Percentiles rank a stretch among this genome's conserved stretches.
Conservation (phyloP, 2,888 invertebrate species). For the Rhagium mordax region DNA sequence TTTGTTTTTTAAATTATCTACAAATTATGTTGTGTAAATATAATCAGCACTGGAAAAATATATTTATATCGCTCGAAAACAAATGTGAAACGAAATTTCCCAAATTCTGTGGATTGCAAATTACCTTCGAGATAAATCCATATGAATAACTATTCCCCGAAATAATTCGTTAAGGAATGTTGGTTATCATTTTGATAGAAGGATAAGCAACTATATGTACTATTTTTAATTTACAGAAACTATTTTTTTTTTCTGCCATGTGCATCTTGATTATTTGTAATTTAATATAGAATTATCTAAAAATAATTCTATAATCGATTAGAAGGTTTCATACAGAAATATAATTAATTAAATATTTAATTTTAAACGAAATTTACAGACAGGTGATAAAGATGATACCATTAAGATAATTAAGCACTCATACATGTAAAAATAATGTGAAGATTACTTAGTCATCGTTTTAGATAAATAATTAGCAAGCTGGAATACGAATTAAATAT, state of each 20-base stretch:
- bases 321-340: background rate
- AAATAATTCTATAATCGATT: background rate
- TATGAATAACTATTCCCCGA: background rate
- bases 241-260: background rate
- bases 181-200: constrained; percentile 14
- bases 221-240: no score
- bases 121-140: no score
- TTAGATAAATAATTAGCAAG: background rate
- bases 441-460: background rate
- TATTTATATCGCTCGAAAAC: constrained; percentile 14
- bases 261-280: no score
- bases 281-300: no score
- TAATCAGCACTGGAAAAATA: constrained; percentile 8
- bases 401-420: background rate
- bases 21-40: constrained; percentile 5
- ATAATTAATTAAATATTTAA: background rate
- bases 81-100: constrained; percentile 12
- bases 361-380: background rate
- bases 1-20: constrained; percentile 14
- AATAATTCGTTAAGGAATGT: background rate
- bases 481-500: background rate
- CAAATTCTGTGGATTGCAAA: constrained; percentile 4
- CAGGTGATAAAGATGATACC: background rate
- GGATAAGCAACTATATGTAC: background rate
- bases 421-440: background rate